Conservation (phyloP, 2,113 vertebrate species). For the Hyperopisus bebe region DNA sequence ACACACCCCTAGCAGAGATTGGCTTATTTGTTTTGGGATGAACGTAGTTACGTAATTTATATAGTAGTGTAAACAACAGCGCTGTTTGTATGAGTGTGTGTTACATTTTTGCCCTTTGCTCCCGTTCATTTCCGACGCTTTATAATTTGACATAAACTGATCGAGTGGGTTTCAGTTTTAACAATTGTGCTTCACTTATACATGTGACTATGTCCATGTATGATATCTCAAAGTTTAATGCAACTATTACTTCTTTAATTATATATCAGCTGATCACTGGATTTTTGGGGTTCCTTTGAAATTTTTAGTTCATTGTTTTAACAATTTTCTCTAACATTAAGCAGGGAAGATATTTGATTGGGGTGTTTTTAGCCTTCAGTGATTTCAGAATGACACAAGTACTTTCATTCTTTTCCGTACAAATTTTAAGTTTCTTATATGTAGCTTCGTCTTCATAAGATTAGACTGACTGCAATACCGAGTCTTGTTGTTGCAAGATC, state of each 20-base stretch:
- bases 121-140: neutral
- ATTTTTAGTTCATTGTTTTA: neutral
- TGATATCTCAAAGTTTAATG: neutral
- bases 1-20: neutral
- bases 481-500: slow-evolving; percentile 66
- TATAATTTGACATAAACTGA: neutral
- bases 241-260: neutral
- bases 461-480: slow-evolving; percentile 42
- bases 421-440: neutral
- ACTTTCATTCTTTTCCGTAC: neutral
- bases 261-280: neutral
- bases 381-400: neutral
- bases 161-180: neutral
- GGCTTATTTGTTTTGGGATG: neutral
- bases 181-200: neutral
- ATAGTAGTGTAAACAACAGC: neutral
- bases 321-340: neutral
- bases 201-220: neutral
- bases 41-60: too few relatives aligned
- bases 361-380: neutral
- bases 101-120: neutral
- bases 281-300: neutral
- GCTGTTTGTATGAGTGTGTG: neutral
- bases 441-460: slow-evolving; percentile 22
- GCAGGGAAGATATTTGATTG: neutral